These are phyloP conservation scores for Setipinna tenuifilis DNA, from an alignment of 2,797 vertebrate species.

Conservation along the genomic window DNA sequence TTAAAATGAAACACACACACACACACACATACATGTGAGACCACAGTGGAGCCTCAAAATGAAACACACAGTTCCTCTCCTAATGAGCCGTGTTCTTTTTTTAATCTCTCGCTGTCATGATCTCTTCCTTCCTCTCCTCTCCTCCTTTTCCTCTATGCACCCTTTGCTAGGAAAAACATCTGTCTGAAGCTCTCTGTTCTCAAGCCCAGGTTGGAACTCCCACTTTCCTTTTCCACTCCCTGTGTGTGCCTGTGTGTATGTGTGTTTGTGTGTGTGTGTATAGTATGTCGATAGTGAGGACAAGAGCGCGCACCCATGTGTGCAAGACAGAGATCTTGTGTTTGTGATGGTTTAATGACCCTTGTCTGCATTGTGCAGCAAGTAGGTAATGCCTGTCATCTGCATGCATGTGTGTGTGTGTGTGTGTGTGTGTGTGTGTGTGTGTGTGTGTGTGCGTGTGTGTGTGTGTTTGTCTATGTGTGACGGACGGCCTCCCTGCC, in stretches of 20 bases:
- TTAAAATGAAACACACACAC: constrained; percentile 28
- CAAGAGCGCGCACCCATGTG: background rate
- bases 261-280: constrained; percentile 39
- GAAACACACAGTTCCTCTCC: constrained; percentile 54
- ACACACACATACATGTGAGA: background rate
- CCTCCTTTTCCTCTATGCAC: constrained; percentile 49
- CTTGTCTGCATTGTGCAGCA: constrained; percentile 1
- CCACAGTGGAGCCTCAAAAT: too few species aligned
- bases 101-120: constrained; percentile 59
- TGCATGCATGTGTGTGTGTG: background rate
- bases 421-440: background rate
- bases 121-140: constrained; percentile 57
- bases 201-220: constrained; percentile 87
- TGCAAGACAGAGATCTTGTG: background rate
- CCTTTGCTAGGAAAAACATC: constrained; percentile 88
- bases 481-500: background rate
- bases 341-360: constrained; percentile 16
- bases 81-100: constrained; percentile 43
- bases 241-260: constrained; percentile 71
- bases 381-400: background rate
- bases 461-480: constrained; percentile 6
- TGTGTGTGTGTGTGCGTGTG: background rate
- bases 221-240: constrained; percentile 51
- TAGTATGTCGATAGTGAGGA: background rate
- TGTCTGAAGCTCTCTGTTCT: constrained; percentile 91